phyloP scores from a whole-genome alignment of 2,113 vertebrate species.

The Nibea albiflora region DNA sequence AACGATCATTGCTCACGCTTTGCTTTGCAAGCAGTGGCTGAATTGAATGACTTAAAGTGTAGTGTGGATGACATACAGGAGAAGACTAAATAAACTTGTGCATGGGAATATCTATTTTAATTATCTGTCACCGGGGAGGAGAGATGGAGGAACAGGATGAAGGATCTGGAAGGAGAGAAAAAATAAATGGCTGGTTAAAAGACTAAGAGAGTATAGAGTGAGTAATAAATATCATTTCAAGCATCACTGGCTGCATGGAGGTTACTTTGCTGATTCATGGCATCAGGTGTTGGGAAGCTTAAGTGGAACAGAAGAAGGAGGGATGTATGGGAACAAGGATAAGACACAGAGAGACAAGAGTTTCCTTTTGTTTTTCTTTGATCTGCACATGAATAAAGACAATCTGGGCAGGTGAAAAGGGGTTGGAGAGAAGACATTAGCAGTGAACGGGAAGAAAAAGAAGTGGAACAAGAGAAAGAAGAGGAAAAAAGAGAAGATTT shows the following conservation, averaged over 20 bases:
- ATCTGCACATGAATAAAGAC: not conserved
- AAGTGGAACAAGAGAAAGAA: not conserved
- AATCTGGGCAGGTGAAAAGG: not conserved
- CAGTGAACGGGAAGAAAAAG: not conserved
- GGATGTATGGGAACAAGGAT: not conserved
- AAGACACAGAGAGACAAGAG: not conserved
- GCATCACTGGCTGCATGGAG: conserved; percentile 33
- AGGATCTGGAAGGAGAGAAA: conserved; percentile 19
- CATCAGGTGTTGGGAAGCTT: conserved; percentile 7
- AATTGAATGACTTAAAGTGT: conserved; percentile 45
- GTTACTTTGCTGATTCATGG: conserved; percentile 38
- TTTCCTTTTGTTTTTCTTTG: not conserved
- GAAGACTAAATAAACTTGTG: conserved; percentile 45
- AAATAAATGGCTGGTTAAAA: conserved; percentile 42
- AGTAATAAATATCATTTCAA: conserved; percentile 51
- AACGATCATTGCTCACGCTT: conserved; percentile 28
- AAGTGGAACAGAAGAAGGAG: not conserved
- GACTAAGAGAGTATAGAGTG: conserved; percentile 1
- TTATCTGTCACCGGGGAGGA: conserved; percentile 57
- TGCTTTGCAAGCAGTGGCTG: conserved; percentile 41
- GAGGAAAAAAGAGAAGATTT: not conserved
- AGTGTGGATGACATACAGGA: conserved; percentile 45
- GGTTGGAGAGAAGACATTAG: not conserved
- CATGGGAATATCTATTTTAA: conserved; percentile 63
- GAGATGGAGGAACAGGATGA: conserved; percentile 17